These are phyloP conservation scores for Drosophila diplacantha DNA, from an alignment of 2,888 invertebrate genomes.

Conservation along the genomic window DNA sequence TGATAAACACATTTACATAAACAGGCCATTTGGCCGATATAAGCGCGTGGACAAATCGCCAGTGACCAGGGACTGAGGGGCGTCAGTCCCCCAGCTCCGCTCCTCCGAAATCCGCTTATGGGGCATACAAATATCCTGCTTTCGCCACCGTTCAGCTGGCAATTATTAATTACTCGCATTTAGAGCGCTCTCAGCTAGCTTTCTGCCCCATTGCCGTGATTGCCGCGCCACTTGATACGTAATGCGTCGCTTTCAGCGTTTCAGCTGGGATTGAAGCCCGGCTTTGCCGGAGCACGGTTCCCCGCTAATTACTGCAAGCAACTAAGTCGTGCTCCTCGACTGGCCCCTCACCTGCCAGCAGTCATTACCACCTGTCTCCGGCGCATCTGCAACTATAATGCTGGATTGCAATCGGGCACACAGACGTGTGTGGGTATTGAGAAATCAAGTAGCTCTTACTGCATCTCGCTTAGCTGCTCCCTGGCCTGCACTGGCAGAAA, in stretches of 20 bases:
- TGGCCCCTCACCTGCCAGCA: constrained; percentile 1
- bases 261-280: constrained; percentile 34
- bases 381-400: constrained; percentile 28
- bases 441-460: constrained; percentile 30
- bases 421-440: constrained; percentile 21
- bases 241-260: constrained; percentile 31
- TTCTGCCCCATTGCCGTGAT: constrained; percentile 60
- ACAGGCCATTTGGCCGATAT: constrained; percentile 67
- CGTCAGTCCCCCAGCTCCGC: not conserved
- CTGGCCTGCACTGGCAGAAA: constrained; percentile 7
- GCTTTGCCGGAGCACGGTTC: constrained; percentile 39
- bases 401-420: constrained; percentile 29
- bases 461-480: constrained; percentile 16
- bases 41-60: constrained; percentile 57
- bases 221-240: constrained; percentile 42
- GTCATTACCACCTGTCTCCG: constrained; percentile 39
- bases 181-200: constrained; percentile 28
- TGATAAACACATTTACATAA: constrained; percentile 66
- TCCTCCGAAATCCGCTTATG: constrained; percentile 2
- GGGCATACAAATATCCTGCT: constrained; percentile 25
- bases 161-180: constrained; percentile 40
- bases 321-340: constrained; percentile 27
- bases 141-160: constrained; percentile 34
- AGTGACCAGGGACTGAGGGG: not conserved
- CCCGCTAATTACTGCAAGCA: constrained; percentile 58